Conservation (phyloP, 2,113 vertebrate genomes). For the Poeciliopsis occidentalis region DNA sequence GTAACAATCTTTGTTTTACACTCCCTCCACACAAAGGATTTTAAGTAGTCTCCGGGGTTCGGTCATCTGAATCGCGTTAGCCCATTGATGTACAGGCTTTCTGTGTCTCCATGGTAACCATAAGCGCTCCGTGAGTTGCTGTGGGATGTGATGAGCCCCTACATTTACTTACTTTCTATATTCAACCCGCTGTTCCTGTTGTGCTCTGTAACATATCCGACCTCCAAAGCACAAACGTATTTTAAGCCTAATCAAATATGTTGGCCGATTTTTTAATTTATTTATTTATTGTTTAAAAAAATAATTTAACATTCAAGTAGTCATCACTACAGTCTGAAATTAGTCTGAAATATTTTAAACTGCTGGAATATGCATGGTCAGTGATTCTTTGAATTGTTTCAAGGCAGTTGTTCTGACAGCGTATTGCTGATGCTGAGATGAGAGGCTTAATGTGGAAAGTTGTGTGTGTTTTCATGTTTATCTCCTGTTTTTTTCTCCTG, state of each 20-base stretch:
- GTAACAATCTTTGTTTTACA: slow-evolving; percentile 14
- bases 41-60: neutral
- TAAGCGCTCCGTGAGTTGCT: slow-evolving; percentile 24
- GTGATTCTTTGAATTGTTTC: no score
- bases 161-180: slow-evolving; percentile 54
- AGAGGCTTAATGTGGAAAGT: no score
- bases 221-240: slow-evolving; percentile 32
- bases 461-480: no score
- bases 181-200: slow-evolving; percentile 35
- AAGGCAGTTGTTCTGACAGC: no score
- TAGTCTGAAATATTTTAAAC: no score
- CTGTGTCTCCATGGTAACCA: slow-evolving; percentile 61
- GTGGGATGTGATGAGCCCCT: slow-evolving; percentile 28
- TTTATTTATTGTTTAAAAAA: slow-evolving; percentile 10
- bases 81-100: slow-evolving; percentile 37
- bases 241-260: slow-evolving; percentile 34
- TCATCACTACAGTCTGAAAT: no score
- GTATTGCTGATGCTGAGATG: no score
- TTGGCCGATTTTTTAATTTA: slow-evolving; percentile 10
- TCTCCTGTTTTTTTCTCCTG: no score
- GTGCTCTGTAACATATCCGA: slow-evolving; percentile 34
- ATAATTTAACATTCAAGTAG: slow-evolving; percentile 21
- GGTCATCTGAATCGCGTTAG: neutral
- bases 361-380: no score
- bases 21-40: slow-evolving; percentile 1